Evolutionary conservation across 1,140 invertebrate genomes (phyloP), one percentile per base, ranked within the genome.

Genomic region (Ceratosolen fusciceps): DNA sequence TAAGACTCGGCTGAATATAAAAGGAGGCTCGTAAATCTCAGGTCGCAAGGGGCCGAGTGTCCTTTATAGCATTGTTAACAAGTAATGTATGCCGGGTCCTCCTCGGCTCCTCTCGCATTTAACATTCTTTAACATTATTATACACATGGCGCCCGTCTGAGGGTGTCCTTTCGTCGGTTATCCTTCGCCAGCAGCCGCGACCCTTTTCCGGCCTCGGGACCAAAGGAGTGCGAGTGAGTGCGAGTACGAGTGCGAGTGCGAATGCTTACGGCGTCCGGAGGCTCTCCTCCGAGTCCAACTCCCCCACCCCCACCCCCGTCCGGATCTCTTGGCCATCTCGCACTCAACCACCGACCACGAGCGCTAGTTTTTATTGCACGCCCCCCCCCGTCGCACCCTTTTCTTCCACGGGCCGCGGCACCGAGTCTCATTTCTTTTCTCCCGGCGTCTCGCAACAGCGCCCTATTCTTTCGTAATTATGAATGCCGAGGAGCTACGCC

Each of bases 1-100:
- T 80, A 80, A 80, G 79, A 77, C 76, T 80, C 74, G 79, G 65
- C 39, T 80, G 79, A 80, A 80, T 80, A 80, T 80, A 80, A 80
- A 80, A 80, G 74, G 74, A 80, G 73, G 29, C 67, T 70, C 72
- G 81, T 82, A 79, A 81, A 80, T 82, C 81, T 80, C 73, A 39
- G 77, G 86, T 86, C 84, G 87, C 82, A 78, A 82, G 82, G 83
- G 84, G 85, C 83, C 88, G 86, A 89, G 89, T 90, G 88, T 90
- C 87, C 87, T 90, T 90, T 90, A 90, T 90, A 87, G 89, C 89
- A 90, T 89, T 90, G 89, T 90, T 90, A 90, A 90, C 89, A 90
- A 90, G 88, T 90, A 90, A 90, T 90, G 88, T 90, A 90, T 90
- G 87, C 89, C 84, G 79, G 83, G 58, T 43, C 21, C 73, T 56